Evolutionary conservation across 2,888 invertebrate species (phyloP).

Genomic region (Scaptomyza tumidula): DNA sequence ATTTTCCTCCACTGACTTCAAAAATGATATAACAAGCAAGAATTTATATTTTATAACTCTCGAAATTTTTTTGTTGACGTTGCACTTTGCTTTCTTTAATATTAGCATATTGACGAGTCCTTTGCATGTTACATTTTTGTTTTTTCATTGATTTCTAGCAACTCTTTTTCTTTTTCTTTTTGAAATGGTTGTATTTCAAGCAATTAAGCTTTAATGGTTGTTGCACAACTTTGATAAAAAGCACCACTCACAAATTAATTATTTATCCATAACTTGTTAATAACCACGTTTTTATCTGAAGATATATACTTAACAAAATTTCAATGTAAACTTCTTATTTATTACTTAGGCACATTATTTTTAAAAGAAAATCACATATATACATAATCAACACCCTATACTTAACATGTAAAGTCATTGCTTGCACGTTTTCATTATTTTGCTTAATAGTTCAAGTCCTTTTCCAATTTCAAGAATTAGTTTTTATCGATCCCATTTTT

Average conservation of each 20-base stretch:
- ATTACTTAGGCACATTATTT: too few relatives aligned
- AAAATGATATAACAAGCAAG: neutral
- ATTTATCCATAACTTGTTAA: neutral
- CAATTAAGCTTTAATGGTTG: neutral
- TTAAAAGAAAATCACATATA: too few relatives aligned
- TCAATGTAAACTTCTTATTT: too few relatives aligned
- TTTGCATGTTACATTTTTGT: neutral
- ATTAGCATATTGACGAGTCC: neutral
- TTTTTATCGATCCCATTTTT: too few relatives aligned
- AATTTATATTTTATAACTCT: constrained; percentile 8
- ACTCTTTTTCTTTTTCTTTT: constrained; percentile 15
- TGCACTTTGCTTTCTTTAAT: neutral
- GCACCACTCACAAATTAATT: neutral
- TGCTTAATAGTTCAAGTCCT: too few relatives aligned
- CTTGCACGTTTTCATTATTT: too few relatives aligned
- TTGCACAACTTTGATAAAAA: neutral
- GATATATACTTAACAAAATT: neutral
- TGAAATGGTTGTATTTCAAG: neutral
- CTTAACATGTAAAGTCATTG: too few relatives aligned
- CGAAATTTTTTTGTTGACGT: constrained; percentile 3
- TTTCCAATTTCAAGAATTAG: too few relatives aligned
- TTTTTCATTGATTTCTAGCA: too few relatives aligned
- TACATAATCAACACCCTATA: too few relatives aligned
- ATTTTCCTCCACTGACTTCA: constrained; percentile 22
- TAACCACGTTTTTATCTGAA: neutral